A percentile compares a stretch with the other conserved stretches of the same genome.
Evolutionary conservation across 2,113 vertebrate species (phyloP).

Genomic region (Nansenia antarctica): DNA sequence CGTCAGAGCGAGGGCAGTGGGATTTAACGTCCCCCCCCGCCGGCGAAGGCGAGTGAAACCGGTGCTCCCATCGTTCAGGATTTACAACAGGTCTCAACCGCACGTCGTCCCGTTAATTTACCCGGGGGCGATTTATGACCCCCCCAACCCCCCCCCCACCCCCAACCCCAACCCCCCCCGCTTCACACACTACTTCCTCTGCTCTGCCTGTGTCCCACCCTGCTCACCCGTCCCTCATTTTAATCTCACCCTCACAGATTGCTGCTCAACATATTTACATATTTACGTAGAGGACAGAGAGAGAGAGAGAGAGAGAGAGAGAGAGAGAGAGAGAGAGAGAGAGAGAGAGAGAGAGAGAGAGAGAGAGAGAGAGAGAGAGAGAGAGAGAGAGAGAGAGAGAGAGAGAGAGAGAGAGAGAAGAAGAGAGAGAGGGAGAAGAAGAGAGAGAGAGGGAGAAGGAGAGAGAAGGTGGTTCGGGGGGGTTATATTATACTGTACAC

Average conservation of each 20-base stretch:
- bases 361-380: too few relatives aligned
- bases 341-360: too few relatives aligned
- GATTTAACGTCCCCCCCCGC: too few relatives aligned
- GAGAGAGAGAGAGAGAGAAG: background rate
- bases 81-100: background rate
- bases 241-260: background rate
- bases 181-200: too few relatives aligned
- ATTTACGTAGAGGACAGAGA: too few relatives aligned
- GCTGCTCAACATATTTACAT: background rate
- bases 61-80: background rate
- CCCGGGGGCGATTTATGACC: background rate
- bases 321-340: background rate
- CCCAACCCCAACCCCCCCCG: too few relatives aligned
- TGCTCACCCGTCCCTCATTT: background rate
- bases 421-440: background rate
- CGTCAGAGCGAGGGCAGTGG: too few relatives aligned
- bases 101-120: background rate
- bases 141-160: too few relatives aligned
- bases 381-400: background rate
- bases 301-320: background rate
- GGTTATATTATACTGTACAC: background rate
- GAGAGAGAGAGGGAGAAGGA: background rate
- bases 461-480: background rate
- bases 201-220: background rate
- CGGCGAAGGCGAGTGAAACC: too few relatives aligned